Evolutionary conservation across 92 coral and sea anemone species (phyloP).

Genomic region (Actinostola sp.): DNA sequence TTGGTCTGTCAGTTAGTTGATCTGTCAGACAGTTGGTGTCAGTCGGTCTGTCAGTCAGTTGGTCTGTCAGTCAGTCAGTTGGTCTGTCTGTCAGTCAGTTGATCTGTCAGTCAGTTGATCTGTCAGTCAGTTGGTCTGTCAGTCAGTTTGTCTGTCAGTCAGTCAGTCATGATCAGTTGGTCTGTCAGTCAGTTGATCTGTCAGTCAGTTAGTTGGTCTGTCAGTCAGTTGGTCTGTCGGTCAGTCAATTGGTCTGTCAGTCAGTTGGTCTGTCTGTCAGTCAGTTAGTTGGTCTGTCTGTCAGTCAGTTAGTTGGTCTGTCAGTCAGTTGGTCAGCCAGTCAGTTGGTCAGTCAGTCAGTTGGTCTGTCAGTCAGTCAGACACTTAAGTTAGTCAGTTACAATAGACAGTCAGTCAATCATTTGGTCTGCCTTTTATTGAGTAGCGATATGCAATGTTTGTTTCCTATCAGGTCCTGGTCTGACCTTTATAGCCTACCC

Average conservation of each 20-base stretch:
- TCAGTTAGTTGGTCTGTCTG: too few species aligned
- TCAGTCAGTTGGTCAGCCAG: too few species aligned
- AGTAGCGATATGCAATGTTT: neutral
- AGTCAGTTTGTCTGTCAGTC: neutral
- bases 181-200: neutral
- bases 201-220: too few species aligned
- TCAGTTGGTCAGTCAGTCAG: too few species aligned
- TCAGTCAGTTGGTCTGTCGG: too few species aligned
- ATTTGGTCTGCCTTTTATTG: too few species aligned
- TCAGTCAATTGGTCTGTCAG: too few species aligned
- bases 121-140: neutral
- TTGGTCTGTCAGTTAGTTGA: neutral
- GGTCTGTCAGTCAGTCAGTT: neutral
- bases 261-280: too few species aligned
- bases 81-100: neutral
- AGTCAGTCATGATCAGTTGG: neutral
- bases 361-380: too few species aligned
- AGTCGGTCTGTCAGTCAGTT: neutral
- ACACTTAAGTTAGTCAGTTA: too few species aligned
- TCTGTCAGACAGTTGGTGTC: neutral
- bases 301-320: too few species aligned
- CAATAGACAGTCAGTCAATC: too few species aligned
- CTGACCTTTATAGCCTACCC: slow-evolving; percentile 83
- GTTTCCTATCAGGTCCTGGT: slow-evolving; percentile 71
- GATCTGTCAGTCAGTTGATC: neutral